Evolutionary conservation across 2,888 invertebrate genomes (phyloP).

Genomic region (Heteropelma amictum): DNA sequence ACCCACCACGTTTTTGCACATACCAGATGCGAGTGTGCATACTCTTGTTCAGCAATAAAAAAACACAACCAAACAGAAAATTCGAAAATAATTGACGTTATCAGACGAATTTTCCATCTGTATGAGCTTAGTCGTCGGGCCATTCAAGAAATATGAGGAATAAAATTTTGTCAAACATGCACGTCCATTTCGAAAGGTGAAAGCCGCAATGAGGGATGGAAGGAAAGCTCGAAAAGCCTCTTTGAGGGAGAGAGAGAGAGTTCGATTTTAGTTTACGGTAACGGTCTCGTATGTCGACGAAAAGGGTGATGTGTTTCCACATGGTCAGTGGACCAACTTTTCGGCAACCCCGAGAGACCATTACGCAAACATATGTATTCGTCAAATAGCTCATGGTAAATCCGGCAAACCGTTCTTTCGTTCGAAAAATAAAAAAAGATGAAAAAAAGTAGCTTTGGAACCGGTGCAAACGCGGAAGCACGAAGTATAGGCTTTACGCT

Average conservation of each 20-base stretch:
- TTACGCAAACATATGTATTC: constrained; percentile 16
- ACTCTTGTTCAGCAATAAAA: too few species aligned
- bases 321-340: background rate
- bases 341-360: background rate
- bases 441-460: constrained; percentile 8
- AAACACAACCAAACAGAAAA: too few species aligned
- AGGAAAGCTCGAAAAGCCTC: constrained; percentile 32
- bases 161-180: background rate
- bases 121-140: too few species aligned
- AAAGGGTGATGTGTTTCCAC: constrained; percentile 1
- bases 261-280: background rate
- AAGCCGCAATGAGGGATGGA: background rate
- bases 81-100: background rate
- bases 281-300: constrained; percentile 9
- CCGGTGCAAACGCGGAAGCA: background rate
- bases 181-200: background rate
- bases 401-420: background rate
- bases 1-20: too few species aligned
- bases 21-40: too few species aligned
- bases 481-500: background rate
- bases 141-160: too few species aligned
- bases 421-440: background rate
- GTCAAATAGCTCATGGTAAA: background rate
- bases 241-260: constrained; percentile 26
- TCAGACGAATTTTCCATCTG: constrained; percentile 2